Evolutionary conservation across 30 jellyfish, hydroid and myxozoan species (phyloP), one percentile per base, ranked within the genome.

Genomic region (Hydra vulgaris): DNA sequence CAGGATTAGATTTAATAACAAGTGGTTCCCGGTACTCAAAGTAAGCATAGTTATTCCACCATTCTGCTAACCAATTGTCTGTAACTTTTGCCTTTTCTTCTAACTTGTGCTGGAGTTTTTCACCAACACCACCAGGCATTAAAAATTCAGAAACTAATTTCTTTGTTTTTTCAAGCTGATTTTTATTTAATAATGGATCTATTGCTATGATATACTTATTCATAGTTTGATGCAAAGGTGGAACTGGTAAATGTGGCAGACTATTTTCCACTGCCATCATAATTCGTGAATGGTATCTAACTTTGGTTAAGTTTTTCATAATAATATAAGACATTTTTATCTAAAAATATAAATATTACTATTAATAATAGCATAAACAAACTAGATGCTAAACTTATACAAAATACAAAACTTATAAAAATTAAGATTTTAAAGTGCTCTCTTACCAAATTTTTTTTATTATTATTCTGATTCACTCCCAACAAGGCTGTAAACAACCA

Each of bases 31-130:
- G 87, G 72, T 73, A 89, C 7, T 84, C 88, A 61, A 89, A 81
- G 72, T 89, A 89, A 0, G 96, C 96, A 67, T 82, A 86, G 70
- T 85, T 85, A 73, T 89, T 95, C 96, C 96, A 89, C 96, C 96
- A 89, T 53, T 89, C 96, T 8, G 95, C 90, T 7, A 89, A 83
- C 96, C 96, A 89, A 79, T 89, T 89, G 54, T 89, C 96, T 73
- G 68, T 19, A 23, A 76, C 78, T 12, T 80, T 66, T 24, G 95
- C 83, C 53, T 87, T 84, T 21, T 81, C 95, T 1, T 75, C 92
- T 23, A 89, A 76, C 40, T 74, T 84, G 8, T 66, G 83, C 27
- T 89, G 96, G 17, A 89, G 79, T 74, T 20, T 66, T 68, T 89
- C 95, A 17, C 96, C 96, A 69, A 84, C 71, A 0, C 96, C 96